phyloP scores from a whole-genome alignment of 2,888 invertebrate genomes.

The Habrosyne pyritoides region DNA sequence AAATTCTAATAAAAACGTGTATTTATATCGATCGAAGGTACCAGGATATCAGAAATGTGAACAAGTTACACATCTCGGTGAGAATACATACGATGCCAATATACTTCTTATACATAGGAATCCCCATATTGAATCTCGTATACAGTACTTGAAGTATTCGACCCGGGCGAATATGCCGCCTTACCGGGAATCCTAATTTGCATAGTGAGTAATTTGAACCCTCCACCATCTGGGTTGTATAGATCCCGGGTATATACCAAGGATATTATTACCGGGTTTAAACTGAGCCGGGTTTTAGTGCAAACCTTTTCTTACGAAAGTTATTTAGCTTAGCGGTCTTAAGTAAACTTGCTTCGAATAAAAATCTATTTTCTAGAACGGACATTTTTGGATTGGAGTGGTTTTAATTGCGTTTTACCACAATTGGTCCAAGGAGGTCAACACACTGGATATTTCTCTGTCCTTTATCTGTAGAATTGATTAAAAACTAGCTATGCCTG shows the following conservation, averaged over 20 bases:
- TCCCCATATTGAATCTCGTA: constrained; percentile 25
- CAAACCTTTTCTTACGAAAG: not conserved
- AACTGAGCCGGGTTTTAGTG: not conserved
- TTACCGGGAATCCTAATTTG: constrained; percentile 37
- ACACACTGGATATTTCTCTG: too few species aligned
- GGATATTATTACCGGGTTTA: not conserved
- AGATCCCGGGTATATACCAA: not conserved
- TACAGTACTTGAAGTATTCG: constrained; percentile 13
- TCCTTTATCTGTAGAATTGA: too few species aligned
- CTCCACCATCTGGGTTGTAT: constrained; percentile 11
- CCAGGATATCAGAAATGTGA: too few species aligned
- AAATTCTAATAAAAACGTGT: too few species aligned
- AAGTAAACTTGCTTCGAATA: not conserved
- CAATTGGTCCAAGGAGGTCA: too few species aligned
- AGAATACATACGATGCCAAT: not conserved
- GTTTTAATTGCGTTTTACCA: too few species aligned
- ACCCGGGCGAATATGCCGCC: constrained; percentile 11
- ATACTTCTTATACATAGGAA: not conserved
- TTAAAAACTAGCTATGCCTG: too few species aligned
- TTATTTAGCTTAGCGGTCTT: not conserved
- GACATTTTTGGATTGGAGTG: too few species aligned
- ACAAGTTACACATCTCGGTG: too few species aligned
- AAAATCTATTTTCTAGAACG: too few species aligned
- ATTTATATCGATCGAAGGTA: too few species aligned
- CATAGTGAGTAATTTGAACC: constrained; percentile 46